Base-by-base conservation (phyloP, 2,888 invertebrate species). In the Nomada flava region DNA sequence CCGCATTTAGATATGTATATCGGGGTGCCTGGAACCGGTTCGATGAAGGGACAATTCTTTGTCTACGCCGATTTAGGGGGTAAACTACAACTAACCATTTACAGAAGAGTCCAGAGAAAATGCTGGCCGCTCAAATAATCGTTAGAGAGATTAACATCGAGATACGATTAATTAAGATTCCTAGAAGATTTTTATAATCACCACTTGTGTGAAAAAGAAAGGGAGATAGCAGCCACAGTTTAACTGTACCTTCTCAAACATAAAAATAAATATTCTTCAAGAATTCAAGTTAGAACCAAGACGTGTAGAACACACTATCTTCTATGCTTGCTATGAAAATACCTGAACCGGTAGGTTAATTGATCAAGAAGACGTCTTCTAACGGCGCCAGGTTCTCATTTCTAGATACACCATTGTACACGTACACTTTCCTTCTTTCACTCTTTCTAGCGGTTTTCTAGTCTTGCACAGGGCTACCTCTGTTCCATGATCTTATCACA, bases 301-400 rank as follows among this genome's bases (percentile, higher is more conserved):
- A 23, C 29, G 55, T 52, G 67, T 47, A 42, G 63, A 53, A 76
- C 55, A 53, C 50, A 57, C 69, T 75, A 76, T 75, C 76, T 74
- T 29, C 64, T 15, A 50, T 63, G 57, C 23, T 44, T 79, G 77
- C 79, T 84, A 80, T 72, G 83, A 84, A 87, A 86, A 82, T 86
- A 88, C 88, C 86, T 87, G 88, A 88, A 89, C 87, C 79, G 75
- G 83, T 86, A 88, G 88, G 89, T 90, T 90, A 90, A 92, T 91
- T 89, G 88, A 88, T 88, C 85, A 76, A 77, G 86, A 89, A 85
- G 79, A 86, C 36, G 36, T 85, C 85, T 88, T 88, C 69, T 91
- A 92, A 92, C 91, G 91, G 91, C 82, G 81, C 69, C 70, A 57
- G 65, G 82, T 81, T 84, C 83, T 85, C 84, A 79, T 88, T 88